Base-by-base conservation (phyloP, 2,113 vertebrate genomes). In the Cacatua alba region DNA sequence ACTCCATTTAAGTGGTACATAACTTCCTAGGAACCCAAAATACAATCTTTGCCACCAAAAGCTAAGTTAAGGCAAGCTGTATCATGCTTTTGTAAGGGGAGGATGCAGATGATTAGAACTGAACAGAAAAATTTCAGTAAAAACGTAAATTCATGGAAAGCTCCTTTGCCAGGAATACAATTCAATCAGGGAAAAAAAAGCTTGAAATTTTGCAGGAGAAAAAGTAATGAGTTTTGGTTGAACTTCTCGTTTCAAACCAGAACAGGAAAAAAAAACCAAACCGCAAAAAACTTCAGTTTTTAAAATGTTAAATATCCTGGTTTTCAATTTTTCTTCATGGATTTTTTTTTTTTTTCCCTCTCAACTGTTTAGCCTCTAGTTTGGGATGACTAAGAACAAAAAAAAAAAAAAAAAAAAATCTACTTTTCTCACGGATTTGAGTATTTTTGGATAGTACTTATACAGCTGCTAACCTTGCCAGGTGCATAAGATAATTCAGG, bases 1-100 rank as follows among this genome's bases (percentile, higher is more conserved):
- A 18, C 23, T 31, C 8, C 2, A 6, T 51, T 39, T 29, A 25
- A 46, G 10, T 16, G 10, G 41, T 31, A 59, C 0, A 1, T 48
- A 72, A 11, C 19, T 57, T 19, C 23, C 12, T 31, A 39, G 53
- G 29, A 85, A 43, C 31, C 20, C 23, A 52, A 57, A 83, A 65
- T 44, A 49, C 19, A 20, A 7, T 35, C 18, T 35, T 11, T 39
- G 53, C 46, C 44, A 57, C 35, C 19, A 57, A 80, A 93, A 88
- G 31, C 37, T 90, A 52, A 67, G 83, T 88, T 52, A 83, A 81
- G 53, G 11, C 31, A 77, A 82, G 44, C 37, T 48, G 17, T 43
- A 16, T 24, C 44, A 24, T 70, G 33, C 9, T 78, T 55, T 29
- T 68, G 1, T 75, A 82, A 72, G 24, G 26, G 9, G 33, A 81